Evolutionary conservation across 2,113 vertebrate species (phyloP).

Genomic region (Colius striatus): DNA sequence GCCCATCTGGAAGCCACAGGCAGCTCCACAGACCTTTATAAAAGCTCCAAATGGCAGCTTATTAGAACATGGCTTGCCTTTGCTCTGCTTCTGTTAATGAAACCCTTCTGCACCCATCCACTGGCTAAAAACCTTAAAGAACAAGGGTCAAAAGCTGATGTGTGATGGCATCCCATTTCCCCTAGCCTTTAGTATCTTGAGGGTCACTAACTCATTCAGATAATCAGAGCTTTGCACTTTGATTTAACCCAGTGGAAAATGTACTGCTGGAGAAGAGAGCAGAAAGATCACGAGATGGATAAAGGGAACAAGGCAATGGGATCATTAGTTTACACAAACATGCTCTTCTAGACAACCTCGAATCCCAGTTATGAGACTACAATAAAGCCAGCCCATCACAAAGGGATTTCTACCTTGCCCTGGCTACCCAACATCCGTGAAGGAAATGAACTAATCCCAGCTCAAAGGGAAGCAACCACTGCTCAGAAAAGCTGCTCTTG

Average conservation of each 20-base stretch:
- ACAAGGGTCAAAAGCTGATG: background rate
- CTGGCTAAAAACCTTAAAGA: background rate
- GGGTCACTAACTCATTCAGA: background rate
- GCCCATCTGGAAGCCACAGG: background rate
- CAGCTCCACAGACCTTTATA: background rate
- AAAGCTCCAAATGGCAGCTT: background rate
- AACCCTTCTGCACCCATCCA: background rate
- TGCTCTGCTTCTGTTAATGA: background rate
- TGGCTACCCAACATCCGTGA: background rate
- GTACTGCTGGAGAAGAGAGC: background rate
- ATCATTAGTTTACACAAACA: conserved; percentile 11
- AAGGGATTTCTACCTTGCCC: background rate
- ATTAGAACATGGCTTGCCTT: background rate
- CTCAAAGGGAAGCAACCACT: background rate
- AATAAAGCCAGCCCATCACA: background rate
- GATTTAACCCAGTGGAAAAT: background rate
- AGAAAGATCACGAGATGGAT: background rate
- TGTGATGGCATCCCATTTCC: background rate
- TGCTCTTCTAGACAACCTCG: background rate
- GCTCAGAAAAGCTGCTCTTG: background rate
- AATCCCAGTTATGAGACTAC: background rate
- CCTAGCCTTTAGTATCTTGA: background rate
- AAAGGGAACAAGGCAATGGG: background rate
- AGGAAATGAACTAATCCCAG: background rate
- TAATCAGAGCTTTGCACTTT: background rate